A percentile compares a stretch with the other conserved stretches of the same genome.
These are phyloP conservation scores for Protonibea diacanthus DNA, from an alignment of 2,797 vertebrate species.

Conservation along the genomic window DNA sequence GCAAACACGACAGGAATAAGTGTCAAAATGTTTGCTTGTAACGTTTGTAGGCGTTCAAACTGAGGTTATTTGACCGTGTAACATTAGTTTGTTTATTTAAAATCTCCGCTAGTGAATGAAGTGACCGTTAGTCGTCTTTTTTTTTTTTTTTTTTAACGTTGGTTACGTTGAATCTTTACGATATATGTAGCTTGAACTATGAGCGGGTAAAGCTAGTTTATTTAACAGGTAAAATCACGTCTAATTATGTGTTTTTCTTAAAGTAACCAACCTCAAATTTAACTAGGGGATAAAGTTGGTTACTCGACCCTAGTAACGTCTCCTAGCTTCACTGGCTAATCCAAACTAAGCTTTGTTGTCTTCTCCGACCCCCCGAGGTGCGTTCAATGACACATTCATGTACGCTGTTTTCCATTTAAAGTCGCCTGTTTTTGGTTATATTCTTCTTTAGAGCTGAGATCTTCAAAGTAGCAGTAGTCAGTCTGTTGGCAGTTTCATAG, in stretches of 20 bases:
- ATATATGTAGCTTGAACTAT: too few relatives aligned
- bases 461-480: background rate
- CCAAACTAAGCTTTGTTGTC: conserved; percentile 10
- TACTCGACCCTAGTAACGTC: background rate
- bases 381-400: too few relatives aligned
- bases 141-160: background rate
- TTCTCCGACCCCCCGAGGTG: background rate
- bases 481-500: conserved; percentile 9
- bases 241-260: background rate
- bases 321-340: background rate
- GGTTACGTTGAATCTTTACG: background rate
- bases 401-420: background rate
- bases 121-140: background rate
- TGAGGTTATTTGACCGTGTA: fast-evolving
- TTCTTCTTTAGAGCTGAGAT: background rate
- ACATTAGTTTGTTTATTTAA: fast-evolving
- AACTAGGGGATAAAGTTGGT: conserved; percentile 19
- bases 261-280: background rate
- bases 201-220: too few relatives aligned
- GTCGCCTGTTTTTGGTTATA: too few relatives aligned
- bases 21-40: background rate
- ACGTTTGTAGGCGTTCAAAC: fast-evolving
- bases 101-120: background rate
- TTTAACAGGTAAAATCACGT: too few relatives aligned
- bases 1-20: background rate